Evolutionary conservation across 2,113 vertebrate genomes (phyloP).

Genomic region (Cricetomys ansorgei): DNA sequence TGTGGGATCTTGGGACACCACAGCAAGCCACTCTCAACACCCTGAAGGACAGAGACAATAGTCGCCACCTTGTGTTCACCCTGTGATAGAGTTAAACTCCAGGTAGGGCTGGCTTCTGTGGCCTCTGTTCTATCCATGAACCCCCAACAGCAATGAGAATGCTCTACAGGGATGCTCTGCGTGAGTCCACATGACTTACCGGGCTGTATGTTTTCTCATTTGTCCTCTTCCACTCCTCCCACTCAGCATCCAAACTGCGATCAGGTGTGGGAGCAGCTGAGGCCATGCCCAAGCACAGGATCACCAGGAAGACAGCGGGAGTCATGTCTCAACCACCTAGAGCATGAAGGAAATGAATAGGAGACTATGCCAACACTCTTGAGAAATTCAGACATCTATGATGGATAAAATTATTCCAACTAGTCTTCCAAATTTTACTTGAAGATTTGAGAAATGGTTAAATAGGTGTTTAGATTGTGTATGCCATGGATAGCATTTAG

Average conservation of each 20-base stretch:
- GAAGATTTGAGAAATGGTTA: neutral
- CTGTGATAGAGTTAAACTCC: neutral
- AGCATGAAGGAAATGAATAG: neutral
- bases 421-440: neutral
- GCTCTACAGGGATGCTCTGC: no score
- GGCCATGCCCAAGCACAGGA: slow-evolving; percentile 84
- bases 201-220: slow-evolving; percentile 88
- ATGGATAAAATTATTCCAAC: neutral
- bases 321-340: slow-evolving; percentile 83
- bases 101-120: neutral
- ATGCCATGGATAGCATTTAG: neutral
- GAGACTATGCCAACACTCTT: neutral
- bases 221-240: slow-evolving; percentile 93
- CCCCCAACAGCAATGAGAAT: neutral
- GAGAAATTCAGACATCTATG: neutral
- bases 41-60: neutral
- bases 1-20: no score
- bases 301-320: slow-evolving; percentile 70
- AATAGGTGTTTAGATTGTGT: neutral
- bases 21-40: neutral
- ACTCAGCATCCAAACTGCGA: slow-evolving; percentile 88
- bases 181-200: neutral
- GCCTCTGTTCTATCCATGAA: neutral
- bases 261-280: slow-evolving; percentile 88
- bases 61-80: neutral